A percentile compares a stretch with the other conserved stretches of the same genome.
Conservation (phyloP, 2,797 vertebrate genomes). For the Hydrocynus forskahlii region DNA sequence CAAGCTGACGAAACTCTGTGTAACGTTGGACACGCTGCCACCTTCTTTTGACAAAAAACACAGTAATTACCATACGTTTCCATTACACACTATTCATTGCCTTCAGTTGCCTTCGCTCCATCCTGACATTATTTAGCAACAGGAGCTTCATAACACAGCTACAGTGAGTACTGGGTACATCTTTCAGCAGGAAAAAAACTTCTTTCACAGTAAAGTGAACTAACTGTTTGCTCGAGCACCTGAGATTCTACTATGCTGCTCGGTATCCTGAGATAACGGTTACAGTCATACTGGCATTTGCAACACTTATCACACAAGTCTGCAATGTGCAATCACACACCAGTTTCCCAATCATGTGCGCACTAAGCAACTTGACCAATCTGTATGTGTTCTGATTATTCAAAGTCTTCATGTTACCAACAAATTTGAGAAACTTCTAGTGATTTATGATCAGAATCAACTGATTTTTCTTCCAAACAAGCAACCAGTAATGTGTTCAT, state of each 20-base stretch:
- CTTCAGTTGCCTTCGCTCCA: not conserved
- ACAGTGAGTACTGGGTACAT: not conserved
- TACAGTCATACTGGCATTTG: not conserved
- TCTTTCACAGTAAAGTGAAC: not conserved
- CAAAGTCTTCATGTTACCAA: too few relatives aligned
- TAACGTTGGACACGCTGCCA: constrained; percentile 22
- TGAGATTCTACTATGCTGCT: not conserved
- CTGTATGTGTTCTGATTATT: too few relatives aligned
- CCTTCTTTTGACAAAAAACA: not conserved
- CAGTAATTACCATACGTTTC: constrained; percentile 4
- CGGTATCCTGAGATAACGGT: not conserved
- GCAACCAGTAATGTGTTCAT: too few relatives aligned
- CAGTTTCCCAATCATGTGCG: too few relatives aligned
- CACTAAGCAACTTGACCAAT: too few relatives aligned
- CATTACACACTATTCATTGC: not conserved
- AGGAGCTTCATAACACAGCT: not conserved
- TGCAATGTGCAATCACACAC: too few relatives aligned
- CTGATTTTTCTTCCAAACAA: too few relatives aligned
- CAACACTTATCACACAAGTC: not conserved
- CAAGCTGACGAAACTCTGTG: constrained; percentile 48
- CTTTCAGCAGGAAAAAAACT: not conserved
- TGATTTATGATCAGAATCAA: too few relatives aligned
- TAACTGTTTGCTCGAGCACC: not conserved
- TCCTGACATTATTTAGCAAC: not conserved
- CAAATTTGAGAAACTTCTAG: too few relatives aligned